Evolutionary conservation across 2,888 invertebrate genomes (phyloP), one percentile per base, ranked within the genome.

Genomic region (Drosophila monieri): DNA sequence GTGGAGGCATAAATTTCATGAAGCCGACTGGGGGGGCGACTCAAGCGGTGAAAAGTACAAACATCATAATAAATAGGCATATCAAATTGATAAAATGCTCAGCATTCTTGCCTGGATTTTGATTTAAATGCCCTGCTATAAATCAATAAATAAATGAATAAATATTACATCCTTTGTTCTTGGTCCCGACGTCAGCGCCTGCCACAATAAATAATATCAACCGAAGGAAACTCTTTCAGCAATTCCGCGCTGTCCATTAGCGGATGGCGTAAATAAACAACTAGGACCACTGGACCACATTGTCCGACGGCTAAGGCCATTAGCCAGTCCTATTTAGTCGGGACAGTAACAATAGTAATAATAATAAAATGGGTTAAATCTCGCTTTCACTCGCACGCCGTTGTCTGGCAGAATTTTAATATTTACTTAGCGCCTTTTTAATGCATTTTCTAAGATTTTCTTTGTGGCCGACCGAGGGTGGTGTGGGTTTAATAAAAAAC

Each of bases 61-160:
- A 76, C 84, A 77, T 75, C 76, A 85, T 78, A 85, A 88, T 78
- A 74, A 80, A 88, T 85, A 75, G 86, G 61, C 78, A 56, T 74
- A 77, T 80, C 76, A 88, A 85, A 80, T 80, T 87, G 89, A 87
- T 85, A 85, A 80, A 88, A 78, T 75, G 71, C 56, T 73, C 52
- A 61, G 73, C 69, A 73, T 62, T 73, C 59, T 61, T 64, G 76
- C 71, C 66, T 67, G 85, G 80, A 84, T 76, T 84, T 86, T 80
- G 80, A 83, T 83, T 76, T 86, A 83, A 84, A 74, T 70, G 78
- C 59, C 43, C 35, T 41, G 43, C 51, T 72, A 88, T 85, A 86
- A 85, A 85, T 87, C 88, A 80, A 86, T 85, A 76, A 64, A 54
- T 57, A 58, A 88, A 85, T 79, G 76, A 79, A 78, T 79, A 73